Evolutionary conservation across 2,113 vertebrate species (phyloP), one percentile per base, ranked within the genome.

Genomic region (Erythrocercus mccallii): DNA sequence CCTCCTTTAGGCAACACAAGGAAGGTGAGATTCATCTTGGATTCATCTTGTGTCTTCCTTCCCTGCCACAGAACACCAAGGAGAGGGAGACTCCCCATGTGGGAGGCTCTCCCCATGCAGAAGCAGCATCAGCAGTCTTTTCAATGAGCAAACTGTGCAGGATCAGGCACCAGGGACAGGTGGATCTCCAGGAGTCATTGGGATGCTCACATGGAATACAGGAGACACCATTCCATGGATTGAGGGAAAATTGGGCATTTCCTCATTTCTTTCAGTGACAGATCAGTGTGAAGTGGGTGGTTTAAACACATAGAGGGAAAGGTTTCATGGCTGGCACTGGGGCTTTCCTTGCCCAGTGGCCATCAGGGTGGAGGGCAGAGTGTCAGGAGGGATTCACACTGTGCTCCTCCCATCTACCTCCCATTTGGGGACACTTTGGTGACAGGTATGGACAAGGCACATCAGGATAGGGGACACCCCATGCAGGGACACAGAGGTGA

Each of bases 271-370:
- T 69, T 40, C 73, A 22, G 38, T 11, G 33, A 27, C 14, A 4
- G 3, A 4, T 68, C 73, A 45, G 28, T 0, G 1, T 20, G 7
- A 31, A 44, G 42, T n/a, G 19, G 6, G 13, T 62, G 22, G 28
- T 70, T 83, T 53, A 48, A 81, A 35, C 51, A 61, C 5, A 23
- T 0, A 0, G 45, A 51, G 44, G 48, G 64, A 81, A 68, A 81
- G 0, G 0, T n/a, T 57, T 28, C 38, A 10, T 16, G 53, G 28
- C 21, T 1, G 4, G 35, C 30, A 45, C 0, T 9, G 12, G 30
- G 54, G 35, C 20, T 42, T 56, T 88, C 40, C 33, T 69, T 5
- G 4, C 11, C n/a, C n/a, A 28, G 0, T 31, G 71, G 17, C n/a
- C 19, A 5, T 15, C 0, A 0, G 28, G 27, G 25, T 2, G 2